Base-by-base conservation (phyloP, 2,797 vertebrate genomes). In the Enteromius unitaeniatus region DNA sequence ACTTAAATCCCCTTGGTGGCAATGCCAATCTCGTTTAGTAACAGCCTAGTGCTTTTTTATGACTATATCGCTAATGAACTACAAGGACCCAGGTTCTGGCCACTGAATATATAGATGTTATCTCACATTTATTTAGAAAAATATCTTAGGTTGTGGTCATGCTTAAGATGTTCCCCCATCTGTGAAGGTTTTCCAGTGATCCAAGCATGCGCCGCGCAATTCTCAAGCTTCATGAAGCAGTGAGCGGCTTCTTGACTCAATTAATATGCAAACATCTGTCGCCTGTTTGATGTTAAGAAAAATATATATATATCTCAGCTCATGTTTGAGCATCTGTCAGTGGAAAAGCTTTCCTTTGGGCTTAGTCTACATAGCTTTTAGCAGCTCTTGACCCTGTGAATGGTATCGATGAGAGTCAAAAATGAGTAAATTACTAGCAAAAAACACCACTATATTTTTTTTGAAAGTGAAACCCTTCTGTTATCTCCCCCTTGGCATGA, bases 181-280 rank as follows among this genome's bases (percentile, higher is more conserved):
- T 84, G 82, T 62, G 28, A 84, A 78, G 75, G 51, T 78, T 84
- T 83, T 69, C 65, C 37, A 42, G 37, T 78, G 13, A 78, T 60
- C 34, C 64, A 42, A 26, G 75, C 75, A 65, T 47, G 67, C 3
- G 28, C 26, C 11, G 15, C 53, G 49, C 51, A 78, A 78, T 84
- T 84, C 65, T 78, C 65, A 60, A 78, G 65, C 82, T 78, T 78
- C 82, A 84, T 19, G 34, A 84, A 76, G 65, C 74, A 77, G 64
- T 0, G 49, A 55, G 49, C 14, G 40, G 64, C 34, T 83, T 68
- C 62, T 83, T 69, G 49, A 83, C 75, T 89, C 88, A 84, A 92
- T 94, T 93, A 92, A 92, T 89, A 93, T 93, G 93, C 92, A 90
- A 94, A 93, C 94, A 95, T 94, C 93, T 94, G 93, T 90, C 86